Percentiles rank a stretch among this genome's conserved stretches.
These are phyloP conservation scores for Drosophila elegans DNA, from an alignment of 1,140 invertebrate genomes.

Conservation along the genomic window DNA sequence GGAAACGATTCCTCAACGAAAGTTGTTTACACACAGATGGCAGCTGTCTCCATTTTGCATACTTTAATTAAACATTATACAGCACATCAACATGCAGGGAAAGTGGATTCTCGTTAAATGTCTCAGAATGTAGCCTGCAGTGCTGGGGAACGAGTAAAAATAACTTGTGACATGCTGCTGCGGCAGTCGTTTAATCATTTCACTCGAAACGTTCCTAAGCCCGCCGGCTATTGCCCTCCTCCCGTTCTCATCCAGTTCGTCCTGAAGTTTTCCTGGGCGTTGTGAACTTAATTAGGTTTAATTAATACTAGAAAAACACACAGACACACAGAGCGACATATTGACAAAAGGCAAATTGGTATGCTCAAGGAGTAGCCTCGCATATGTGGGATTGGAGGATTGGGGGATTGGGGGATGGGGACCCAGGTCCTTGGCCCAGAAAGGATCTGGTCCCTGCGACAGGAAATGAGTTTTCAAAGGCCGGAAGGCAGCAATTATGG, in stretches of 20 bases:
- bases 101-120: constrained; percentile 68
- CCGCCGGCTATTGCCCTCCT: constrained; percentile 18
- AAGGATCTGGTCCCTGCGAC: constrained; percentile 20
- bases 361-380: constrained; percentile 30
- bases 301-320: constrained; percentile 71
- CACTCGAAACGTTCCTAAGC: constrained; percentile 43
- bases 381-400: constrained; percentile 9
- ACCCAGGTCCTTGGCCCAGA: not conserved
- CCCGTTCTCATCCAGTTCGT: not conserved
- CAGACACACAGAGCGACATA: constrained; percentile 18
- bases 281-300: constrained; percentile 76
- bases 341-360: constrained; percentile 66
- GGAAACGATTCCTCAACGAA: constrained; percentile 30
- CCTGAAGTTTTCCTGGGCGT: constrained; percentile 17
- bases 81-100: constrained; percentile 20
- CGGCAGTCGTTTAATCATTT: constrained; percentile 56
- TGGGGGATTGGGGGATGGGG: not conserved
- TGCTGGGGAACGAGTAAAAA: constrained; percentile 42
- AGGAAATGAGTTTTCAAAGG: constrained; percentile 76
- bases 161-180: constrained; percentile 36
- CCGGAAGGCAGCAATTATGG: constrained; percentile 76
- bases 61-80: constrained; percentile 76
- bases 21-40: constrained; percentile 66
- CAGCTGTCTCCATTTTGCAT: constrained; percentile 73
- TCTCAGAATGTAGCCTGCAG: constrained; percentile 65